Evolutionary conservation across 2,797 vertebrate genomes (phyloP), one percentile per base, ranked within the genome.

Genomic region (Myioborus miniatus): DNA sequence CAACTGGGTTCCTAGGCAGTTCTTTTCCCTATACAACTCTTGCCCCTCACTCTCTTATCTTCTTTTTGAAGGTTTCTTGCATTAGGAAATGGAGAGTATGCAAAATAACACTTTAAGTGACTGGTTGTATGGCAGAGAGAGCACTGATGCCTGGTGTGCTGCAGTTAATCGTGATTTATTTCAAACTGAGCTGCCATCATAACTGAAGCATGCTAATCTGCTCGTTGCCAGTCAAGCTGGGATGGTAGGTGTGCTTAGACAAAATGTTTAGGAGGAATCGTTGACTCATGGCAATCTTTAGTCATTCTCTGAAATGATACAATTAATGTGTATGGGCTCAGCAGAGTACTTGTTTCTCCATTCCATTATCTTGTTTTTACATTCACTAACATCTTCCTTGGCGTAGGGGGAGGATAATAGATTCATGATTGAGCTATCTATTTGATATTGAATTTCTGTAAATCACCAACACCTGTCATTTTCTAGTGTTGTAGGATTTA

Each of bases 231-330:
- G 94, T 93, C 89, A 96, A 88, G 76, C 70, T 92, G 91, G 67
- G 58, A 64, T 90, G 64, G 94, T 96, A 95, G 83, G 76, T 94
- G 89, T 94, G 87, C 88, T 94, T 85, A 96, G 80, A 94, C 91
- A 92, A 94, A 93, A 93, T 96, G 94, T 93, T 97, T 95, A 85
- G 93, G 84, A 96, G 84, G 84, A 94, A 86, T 89, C 1, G 2
- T 92, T 97, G 96, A 97, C 79, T 95, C 95, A 96, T 67, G 84
- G 72, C 84, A 96, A 90, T 92, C 84, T 91, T 94, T 89, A 96
- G 89, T 96, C 92, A 96, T 89, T 89, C 84, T 89, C 87, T 79
- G 84, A 92, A 93, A 95, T 83, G 46, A 91, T 76, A 93, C 50
- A 81, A 78, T 83, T 96, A 87, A 83, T 78, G 69, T 86, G 69